Conservation (phyloP, 2,797 vertebrate genomes). For the Sebastes taczanowskii region DNA sequence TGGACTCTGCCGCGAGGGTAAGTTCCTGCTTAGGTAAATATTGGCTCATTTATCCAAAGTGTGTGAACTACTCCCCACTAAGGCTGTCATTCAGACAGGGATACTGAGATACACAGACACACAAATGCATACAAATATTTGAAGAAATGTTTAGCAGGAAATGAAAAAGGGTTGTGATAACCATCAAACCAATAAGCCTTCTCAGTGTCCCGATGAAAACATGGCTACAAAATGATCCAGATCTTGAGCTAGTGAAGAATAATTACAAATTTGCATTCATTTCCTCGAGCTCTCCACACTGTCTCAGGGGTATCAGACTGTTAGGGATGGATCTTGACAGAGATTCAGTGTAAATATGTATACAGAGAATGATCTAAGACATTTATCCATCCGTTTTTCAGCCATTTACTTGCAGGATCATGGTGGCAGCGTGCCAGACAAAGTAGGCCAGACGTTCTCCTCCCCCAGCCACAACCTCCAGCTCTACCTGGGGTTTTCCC, state of each 20-base stretch:
- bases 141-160: constrained; percentile 53
- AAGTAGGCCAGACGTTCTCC: not conserved
- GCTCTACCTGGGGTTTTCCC: not conserved
- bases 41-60: constrained; percentile 22
- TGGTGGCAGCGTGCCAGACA: not conserved
- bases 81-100: constrained; percentile 9
- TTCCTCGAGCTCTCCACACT: constrained; percentile 39
- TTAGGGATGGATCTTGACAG: constrained; percentile 16
- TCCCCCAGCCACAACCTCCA: not conserved
- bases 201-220: constrained; percentile 33
- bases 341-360: constrained; percentile 45
- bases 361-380: constrained; percentile 20
- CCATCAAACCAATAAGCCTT: constrained; percentile 38
- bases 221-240: constrained; percentile 28
- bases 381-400: constrained; percentile 24
- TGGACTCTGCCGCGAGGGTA: constrained; percentile 7
- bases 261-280: constrained; percentile 64
- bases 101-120: constrained; percentile 2
- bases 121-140: constrained; percentile 33
- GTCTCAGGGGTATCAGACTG: constrained; percentile 35
- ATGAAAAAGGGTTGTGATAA: constrained; percentile 64
- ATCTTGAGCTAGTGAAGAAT: constrained; percentile 36
- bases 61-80: not conserved
- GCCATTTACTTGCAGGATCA: constrained; percentile 5
- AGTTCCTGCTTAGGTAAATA: constrained; percentile 39